Base-by-base conservation (phyloP, 1,140 invertebrate species). In the Musca vetustissima region DNA sequence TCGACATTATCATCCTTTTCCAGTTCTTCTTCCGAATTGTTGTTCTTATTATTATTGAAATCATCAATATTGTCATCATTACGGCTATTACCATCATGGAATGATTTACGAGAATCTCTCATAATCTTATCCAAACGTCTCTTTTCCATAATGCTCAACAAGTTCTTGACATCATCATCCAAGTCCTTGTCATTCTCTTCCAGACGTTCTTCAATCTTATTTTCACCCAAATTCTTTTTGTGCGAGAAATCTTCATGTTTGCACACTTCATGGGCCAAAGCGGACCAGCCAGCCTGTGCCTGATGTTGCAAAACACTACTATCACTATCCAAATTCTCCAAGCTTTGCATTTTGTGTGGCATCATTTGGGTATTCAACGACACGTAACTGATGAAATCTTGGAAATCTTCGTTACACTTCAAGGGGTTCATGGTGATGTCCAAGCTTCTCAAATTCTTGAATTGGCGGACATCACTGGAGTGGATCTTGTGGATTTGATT, bases 361-460 rank as follows among this genome's bases (percentile, higher is more conserved):
- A 84, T 82, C 83, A n/a, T 87, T 82, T 74, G 83, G 79, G 83
- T 82, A 17, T 83, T 80, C 61, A 80, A 50, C 50, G 84, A 85
- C 4, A 88, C 81, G 81, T 86, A 89, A 53, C 81, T 82, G 74
- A 89, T 87, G 13, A 89, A 82, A 53, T 86, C 82, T 74, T 86
- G 84, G 74, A 89, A 86, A 24, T 86, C 85, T 24, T 82, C 81
- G 66, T 87, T 85, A 74, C 90, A 92, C 32, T 85, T 80, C 2
- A 92, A 75, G 3, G 88, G 87, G 82, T 92, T 92, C 25, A 86
- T 81, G 25, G 83, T 83, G 1, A 92, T 78, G 69, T 92, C 89
- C 1, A 92, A 75, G 11, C 85, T 83, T 32, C 85, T 85, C 6
- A 92, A 76, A 72, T 86, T 86, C 59, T 88, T 87, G 13, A 90